These are phyloP conservation scores for Salticus scenicus DNA, from an alignment of 2,888 invertebrate species.

Conservation along the genomic window DNA sequence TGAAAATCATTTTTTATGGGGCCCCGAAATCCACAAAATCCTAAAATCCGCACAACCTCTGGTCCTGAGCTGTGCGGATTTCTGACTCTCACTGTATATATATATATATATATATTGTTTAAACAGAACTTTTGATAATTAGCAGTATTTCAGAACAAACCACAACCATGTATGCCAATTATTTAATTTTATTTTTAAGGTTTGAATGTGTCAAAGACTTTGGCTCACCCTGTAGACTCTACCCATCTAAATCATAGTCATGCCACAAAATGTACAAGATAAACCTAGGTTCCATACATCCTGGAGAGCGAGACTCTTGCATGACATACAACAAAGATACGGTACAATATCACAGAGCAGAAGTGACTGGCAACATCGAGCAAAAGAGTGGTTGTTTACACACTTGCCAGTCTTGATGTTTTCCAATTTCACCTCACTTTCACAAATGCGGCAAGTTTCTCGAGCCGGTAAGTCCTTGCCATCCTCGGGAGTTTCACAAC, in stretches of 20 bases:
- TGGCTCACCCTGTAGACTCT: too few relatives aligned
- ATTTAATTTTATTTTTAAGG: too few relatives aligned
- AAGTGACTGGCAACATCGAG: slow-evolving; percentile 60
- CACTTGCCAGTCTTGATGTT: slow-evolving; percentile 32
- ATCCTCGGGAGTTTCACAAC: slow-evolving; percentile 27
- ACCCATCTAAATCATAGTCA: slow-evolving; percentile 38
- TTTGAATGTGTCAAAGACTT: too few relatives aligned
- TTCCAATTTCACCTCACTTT: slow-evolving; percentile 29
- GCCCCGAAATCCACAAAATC: too few relatives aligned
- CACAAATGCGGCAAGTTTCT: slow-evolving; percentile 49
- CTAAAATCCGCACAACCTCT: too few relatives aligned
- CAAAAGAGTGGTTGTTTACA: slow-evolving; percentile 31
- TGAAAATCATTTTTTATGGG: too few relatives aligned
- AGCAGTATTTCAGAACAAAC: too few relatives aligned
- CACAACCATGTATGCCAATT: too few relatives aligned
- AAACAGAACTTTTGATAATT: too few relatives aligned
- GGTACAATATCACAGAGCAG: slow-evolving; percentile 35
- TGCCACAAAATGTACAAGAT: slow-evolving; percentile 51
- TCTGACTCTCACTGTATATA: too few relatives aligned
- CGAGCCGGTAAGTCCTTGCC: slow-evolving; percentile 31
- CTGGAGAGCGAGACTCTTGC: slow-evolving; percentile 40
- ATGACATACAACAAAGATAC: slow-evolving; percentile 28
- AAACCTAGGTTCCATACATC: slow-evolving; percentile 46
- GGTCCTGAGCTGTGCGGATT: too few relatives aligned
- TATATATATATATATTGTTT: too few relatives aligned